These are phyloP conservation scores for Brachyrhaphis roseni DNA, from an alignment of 2,797 vertebrate species.

Conservation along the genomic window DNA sequence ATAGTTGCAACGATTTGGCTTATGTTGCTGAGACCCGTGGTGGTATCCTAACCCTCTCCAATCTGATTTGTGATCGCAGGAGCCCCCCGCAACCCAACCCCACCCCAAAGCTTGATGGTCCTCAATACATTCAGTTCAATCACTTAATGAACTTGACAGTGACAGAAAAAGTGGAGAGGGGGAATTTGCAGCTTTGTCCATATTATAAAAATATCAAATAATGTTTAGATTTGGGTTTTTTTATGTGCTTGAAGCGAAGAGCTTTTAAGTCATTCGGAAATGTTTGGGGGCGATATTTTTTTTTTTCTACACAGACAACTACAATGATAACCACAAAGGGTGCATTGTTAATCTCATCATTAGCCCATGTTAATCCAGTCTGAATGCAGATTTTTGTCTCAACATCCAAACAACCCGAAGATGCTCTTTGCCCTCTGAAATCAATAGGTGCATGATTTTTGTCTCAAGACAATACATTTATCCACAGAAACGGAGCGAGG, in stretches of 20 bases:
- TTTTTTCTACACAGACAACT: conserved; percentile 1
- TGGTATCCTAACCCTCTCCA: conserved; percentile 57
- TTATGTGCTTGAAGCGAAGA: conserved; percentile 25
- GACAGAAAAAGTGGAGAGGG: conserved; percentile 32
- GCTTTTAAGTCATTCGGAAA: conserved; percentile 16
- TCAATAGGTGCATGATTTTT: conserved; percentile 80
- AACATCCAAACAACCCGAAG: conserved; percentile 44
- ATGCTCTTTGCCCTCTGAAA: conserved; percentile 82
- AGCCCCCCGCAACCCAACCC: conserved; percentile 46
- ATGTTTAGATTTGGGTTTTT: conserved; percentile 23
- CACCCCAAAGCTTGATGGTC: conserved; percentile 59
- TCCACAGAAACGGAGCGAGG: conserved; percentile 81
- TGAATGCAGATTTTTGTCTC: conserved; percentile 44
- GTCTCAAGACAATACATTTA: conserved; percentile 85
- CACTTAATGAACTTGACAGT: conserved; percentile 81
- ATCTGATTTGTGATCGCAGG: conserved; percentile 62
- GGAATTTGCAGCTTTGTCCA: conserved; percentile 8
- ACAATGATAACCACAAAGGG: conserved; percentile 20
- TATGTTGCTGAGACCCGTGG: conserved; percentile 47
- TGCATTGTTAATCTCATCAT: conserved; percentile 46
- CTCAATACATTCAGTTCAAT: conserved; percentile 68
- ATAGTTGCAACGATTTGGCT: conserved; percentile 61
- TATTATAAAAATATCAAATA: neutral
- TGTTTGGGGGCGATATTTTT: conserved; percentile 6
- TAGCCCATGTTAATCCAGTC: conserved; percentile 47